Conservation (phyloP, 2,888 invertebrate species). For the Syritta pipiens region DNA sequence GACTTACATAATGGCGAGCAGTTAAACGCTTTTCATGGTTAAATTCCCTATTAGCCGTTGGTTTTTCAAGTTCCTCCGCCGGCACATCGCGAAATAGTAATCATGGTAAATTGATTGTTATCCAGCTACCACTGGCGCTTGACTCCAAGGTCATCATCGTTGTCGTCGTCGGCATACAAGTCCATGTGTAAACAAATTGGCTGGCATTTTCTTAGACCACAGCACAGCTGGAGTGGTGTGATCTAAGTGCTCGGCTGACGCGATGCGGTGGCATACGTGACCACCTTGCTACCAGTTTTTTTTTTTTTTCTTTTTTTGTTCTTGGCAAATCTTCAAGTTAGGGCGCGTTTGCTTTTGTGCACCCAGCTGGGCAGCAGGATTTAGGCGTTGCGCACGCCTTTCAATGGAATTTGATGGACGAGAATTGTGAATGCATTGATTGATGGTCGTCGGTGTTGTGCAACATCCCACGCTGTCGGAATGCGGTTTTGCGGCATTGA, state of each 20-base stretch:
- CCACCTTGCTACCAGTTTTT: slow-evolving; percentile 59
- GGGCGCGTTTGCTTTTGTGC: slow-evolving; percentile 6
- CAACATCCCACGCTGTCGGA: slow-evolving; percentile 63
- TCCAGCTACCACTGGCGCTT: slow-evolving; percentile 42
- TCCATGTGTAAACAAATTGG: slow-evolving; percentile 12
- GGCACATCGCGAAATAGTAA: slow-evolving; percentile 35
- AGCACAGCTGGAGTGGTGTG: slow-evolving; percentile 37
- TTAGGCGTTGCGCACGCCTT: slow-evolving; percentile 34
- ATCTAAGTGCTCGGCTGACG: slow-evolving; percentile 11
- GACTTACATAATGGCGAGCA: not conserved
- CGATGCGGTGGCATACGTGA: slow-evolving; percentile 59
- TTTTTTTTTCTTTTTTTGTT: too few species aligned
- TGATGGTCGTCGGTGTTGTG: slow-evolving; percentile 40
- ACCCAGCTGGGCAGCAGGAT: slow-evolving; percentile 1
- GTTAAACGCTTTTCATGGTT: slow-evolving; percentile 33
- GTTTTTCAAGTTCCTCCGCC: slow-evolving; percentile 39
- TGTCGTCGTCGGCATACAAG: too few species aligned
- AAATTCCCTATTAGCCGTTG: not conserved
- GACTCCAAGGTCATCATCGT: slow-evolving; percentile 52
- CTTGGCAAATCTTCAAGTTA: slow-evolving; percentile 43
- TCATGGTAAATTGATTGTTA: slow-evolving; percentile 56
- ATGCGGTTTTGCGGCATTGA: slow-evolving; percentile 61
- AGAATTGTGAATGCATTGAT: slow-evolving; percentile 1
- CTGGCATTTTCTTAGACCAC: slow-evolving; percentile 31
- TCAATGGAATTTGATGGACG: slow-evolving; percentile 51